phyloP scores from a whole-genome alignment of 2,888 invertebrate genomes.

The Petrolisthes cinctipes region DNA sequence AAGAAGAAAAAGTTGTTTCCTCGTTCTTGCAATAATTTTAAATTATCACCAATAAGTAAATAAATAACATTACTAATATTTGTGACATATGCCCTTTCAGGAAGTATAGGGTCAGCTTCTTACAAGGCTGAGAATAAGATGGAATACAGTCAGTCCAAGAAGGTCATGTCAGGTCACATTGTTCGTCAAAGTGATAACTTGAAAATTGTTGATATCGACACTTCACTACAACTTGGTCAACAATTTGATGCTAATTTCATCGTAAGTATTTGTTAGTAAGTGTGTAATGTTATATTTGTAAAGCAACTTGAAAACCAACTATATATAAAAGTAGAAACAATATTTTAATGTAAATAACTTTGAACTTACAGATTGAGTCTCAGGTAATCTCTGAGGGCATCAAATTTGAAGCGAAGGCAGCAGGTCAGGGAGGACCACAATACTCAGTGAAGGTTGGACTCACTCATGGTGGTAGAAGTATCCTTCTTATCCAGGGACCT shows the following conservation, averaged over 20 bases:
- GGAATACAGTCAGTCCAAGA: neutral
- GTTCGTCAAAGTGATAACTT: neutral
- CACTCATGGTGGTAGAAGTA: neutral
- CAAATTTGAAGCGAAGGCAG: conserved; percentile 27
- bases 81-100: neutral
- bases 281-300: neutral
- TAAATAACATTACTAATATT: neutral
- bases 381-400: conserved; percentile 18
- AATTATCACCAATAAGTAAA: no score
- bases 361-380: conserved; percentile 26
- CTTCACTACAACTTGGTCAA: neutral
- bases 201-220: conserved; percentile 19
- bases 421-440: neutral
- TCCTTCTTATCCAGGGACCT: conserved; percentile 30
- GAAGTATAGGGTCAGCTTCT: neutral
- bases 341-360: neutral
- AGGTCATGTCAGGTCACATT: neutral
- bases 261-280: neutral
- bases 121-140: conserved; percentile 15
- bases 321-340: neutral
- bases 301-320: neutral
- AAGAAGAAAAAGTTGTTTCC: no score
- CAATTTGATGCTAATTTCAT: neutral
- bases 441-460: conserved; percentile 15
- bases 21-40: no score